Evolutionary conservation across 2,113 vertebrate genomes (phyloP), one percentile per base, ranked within the genome.

Genomic region (Otocyon megalotis): DNA sequence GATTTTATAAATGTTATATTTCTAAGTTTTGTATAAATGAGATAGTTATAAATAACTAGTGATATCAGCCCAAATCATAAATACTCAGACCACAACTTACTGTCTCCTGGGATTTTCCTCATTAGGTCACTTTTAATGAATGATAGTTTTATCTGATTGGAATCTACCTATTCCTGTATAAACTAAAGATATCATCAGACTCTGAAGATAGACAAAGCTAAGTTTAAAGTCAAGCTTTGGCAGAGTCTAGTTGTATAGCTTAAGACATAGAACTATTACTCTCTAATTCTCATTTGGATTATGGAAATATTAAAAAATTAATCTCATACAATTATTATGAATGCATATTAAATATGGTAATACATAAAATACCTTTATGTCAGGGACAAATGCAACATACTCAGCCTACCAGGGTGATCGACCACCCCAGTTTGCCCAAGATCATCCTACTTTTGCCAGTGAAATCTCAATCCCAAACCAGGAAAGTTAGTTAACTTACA

Each of bases 201-300:
- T 81, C 53, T 91, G 8, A 72, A 76, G 35, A 65, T 0, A 90
- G 5, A 92, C 10, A 77, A 56, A 81, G 3, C 5, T 72, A 83
- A 11, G 2, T 26, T 86, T 60, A 6, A 56, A 19, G 9, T 48
- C 53, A 43, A 95, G 62, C 7, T 76, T 63, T 14, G 28, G 16
- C 13, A 28, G 30, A 58, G 7, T 43, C 79, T n/a, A 48, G 1
- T 43, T 74, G 15, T 50, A 15, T 26, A 86, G 30, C 20, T 26
- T 17, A 65, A 11, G 37, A 35, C 5, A 28, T 28, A 5, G 60
- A 71, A 22, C 17, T 63, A 35, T 9, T 72, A 1, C 1, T 90
- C 35, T 95, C 48, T 81, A 89, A 56, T 62, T 90, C 28, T 50
- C 37, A 88, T 56, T 94, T 83, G 28, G 7, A 85, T 84, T 74